Conservation (phyloP, 2,888 invertebrate species). For the Acanthoscelides obtectus region DNA sequence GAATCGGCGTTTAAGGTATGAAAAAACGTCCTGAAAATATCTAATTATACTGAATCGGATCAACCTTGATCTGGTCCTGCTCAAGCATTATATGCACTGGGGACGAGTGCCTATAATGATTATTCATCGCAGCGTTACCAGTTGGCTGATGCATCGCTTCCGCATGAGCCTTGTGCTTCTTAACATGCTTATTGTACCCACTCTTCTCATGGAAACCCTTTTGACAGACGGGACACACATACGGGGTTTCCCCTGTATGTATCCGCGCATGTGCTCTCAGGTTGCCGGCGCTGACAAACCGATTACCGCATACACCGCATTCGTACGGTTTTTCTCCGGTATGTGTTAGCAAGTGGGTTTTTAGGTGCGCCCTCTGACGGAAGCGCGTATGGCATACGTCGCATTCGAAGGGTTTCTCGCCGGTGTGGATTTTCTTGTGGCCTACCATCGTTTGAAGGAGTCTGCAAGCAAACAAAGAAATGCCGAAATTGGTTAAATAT, state of each 20-base stretch:
- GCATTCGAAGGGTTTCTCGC: slow-evolving; percentile 19
- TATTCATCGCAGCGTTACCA: no score
- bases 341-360: slow-evolving; percentile 18
- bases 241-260: slow-evolving; percentile 26
- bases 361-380: slow-evolving; percentile 18
- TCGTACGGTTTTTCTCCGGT: slow-evolving; percentile 21
- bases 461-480: not conserved
- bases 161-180: slow-evolving; percentile 14
- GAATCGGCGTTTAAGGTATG: no score
- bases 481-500: no score
- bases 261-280: slow-evolving; percentile 19
- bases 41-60: not conserved
- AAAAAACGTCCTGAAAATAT: not conserved
- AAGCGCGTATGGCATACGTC: slow-evolving; percentile 16
- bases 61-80: not conserved
- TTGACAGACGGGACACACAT: slow-evolving; percentile 21
- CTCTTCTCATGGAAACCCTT: slow-evolving; percentile 26
- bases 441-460: not conserved
- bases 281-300: slow-evolving; percentile 19
- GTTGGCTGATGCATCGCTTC: not conserved
- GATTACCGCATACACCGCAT: slow-evolving; percentile 19
- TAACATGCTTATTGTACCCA: slow-evolving; percentile 27
- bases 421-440: slow-evolving; percentile 14
- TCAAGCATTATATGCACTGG: not conserved
- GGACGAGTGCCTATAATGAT: not conserved